Conservation (phyloP, 2,888 invertebrate species). For the Amiota minor region DNA sequence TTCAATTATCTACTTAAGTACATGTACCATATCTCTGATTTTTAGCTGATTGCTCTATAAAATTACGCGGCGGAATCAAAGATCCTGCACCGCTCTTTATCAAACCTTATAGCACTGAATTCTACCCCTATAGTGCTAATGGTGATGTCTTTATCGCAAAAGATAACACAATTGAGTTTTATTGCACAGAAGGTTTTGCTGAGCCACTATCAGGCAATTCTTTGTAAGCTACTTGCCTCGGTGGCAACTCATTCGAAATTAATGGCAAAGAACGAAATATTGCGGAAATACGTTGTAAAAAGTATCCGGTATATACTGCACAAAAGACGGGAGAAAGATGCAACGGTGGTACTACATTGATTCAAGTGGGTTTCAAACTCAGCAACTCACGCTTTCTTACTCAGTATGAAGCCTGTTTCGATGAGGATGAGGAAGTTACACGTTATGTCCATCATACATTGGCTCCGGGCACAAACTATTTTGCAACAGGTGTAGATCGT, state of each 20-base stretch:
- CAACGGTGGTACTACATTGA: slow-evolving; percentile 55
- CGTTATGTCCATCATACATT: slow-evolving; percentile 69
- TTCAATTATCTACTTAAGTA: neutral
- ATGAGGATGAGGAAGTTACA: slow-evolving; percentile 66
- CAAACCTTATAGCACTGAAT: slow-evolving; percentile 64
- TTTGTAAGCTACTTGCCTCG: slow-evolving; percentile 57
- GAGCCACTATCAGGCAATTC: slow-evolving; percentile 51
- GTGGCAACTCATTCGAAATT: slow-evolving; percentile 55
- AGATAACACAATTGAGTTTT: slow-evolving; percentile 58
- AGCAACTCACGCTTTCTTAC: slow-evolving; percentile 59
- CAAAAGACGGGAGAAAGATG: slow-evolving; percentile 62
- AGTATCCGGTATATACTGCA: slow-evolving; percentile 61
- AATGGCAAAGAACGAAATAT: slow-evolving; percentile 55
- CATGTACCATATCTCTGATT: no score
- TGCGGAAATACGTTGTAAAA: slow-evolving; percentile 63
- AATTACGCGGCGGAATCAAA: slow-evolving; percentile 52
- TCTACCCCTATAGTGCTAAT: slow-evolving; percentile 52
- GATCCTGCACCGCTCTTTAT: slow-evolving; percentile 78
- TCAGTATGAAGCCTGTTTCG: slow-evolving; percentile 71
- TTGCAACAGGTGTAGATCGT: slow-evolving; percentile 70
- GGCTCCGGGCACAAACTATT: slow-evolving; percentile 69
- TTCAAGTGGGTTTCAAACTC: slow-evolving; percentile 70
- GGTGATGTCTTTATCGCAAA: slow-evolving; percentile 52
- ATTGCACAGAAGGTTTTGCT: slow-evolving; percentile 57
- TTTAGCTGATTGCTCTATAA: slow-evolving; percentile 53